Base-by-base conservation (phyloP, 2,797 vertebrate genomes). In the Danio jaintianensis region DNA sequence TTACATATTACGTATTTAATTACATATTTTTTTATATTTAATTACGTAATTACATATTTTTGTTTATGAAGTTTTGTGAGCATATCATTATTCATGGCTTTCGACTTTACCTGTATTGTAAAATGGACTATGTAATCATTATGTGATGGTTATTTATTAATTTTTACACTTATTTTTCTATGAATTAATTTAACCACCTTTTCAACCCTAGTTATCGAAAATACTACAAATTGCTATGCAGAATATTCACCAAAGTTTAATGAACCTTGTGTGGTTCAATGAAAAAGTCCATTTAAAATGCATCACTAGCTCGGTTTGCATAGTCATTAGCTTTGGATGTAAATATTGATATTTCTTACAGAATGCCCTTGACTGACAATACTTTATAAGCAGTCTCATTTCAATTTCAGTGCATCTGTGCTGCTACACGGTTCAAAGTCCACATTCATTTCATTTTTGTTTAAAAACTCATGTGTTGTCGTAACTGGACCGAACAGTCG, bases 351-450 rank as follows among this genome's bases (percentile, higher is more conserved):
- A 10, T 62, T 61, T 59, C 20, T 8, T n/a, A 67, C 29, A 16
- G 55, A 69, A 68, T 52, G 43, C 40, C 22, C 43, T 78, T 43
- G 15, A 8, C 43, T 16, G 64, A 61, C 42, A 7, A 56, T 9
- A 56, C 15, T 12, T 42, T 18, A 29, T 73, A 59, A 2, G 59
- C 70, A 36, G 6, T 16, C 18, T 40, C 9, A 6, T 47, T 29
- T 29, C 0, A 10, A 77, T 55, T 53, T 55, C 4, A 48, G 15
- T 18, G 12, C 42, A 59, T 78, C 42, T 13, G 20, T 68, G 63
- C 58, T 58, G 40, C 29, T 29, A 53, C 42, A 80, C 20, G 47
- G 67, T 29, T 79, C 13, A n/a, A 55, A 20, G 69, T 84, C 29
- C 55, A 22, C 67, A 61, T 61, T 75, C 11, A 47, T 48, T 53